Evolutionary conservation across 2,113 vertebrate genomes (phyloP).

Genomic region (Crotophaga sulcirostris): DNA sequence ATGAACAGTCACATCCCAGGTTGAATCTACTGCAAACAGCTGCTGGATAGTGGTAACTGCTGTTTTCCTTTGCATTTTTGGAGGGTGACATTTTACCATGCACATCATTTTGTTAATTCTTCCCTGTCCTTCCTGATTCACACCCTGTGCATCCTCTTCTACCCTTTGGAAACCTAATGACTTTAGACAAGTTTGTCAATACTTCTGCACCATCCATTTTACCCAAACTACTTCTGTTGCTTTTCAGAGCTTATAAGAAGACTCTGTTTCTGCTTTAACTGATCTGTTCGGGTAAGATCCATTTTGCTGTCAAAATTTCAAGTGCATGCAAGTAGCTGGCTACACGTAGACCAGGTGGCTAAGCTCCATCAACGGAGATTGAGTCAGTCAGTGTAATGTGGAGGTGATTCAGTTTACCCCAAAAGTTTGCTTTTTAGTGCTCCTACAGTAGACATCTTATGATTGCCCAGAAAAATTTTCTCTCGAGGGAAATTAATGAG

Average conservation of each 20-base stretch:
- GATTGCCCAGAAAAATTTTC: neutral
- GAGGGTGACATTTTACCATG: neutral
- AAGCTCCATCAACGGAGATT: neutral
- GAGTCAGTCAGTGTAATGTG: neutral
- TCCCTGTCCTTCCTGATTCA: neutral
- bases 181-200: neutral
- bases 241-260: neutral
- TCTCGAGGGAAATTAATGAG: neutral
- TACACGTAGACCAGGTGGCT: neutral
- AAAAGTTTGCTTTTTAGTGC: neutral
- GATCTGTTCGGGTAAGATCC: neutral
- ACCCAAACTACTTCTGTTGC: neutral
- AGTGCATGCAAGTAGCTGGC: neutral
- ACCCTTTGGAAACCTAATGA: neutral
- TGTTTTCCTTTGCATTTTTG: neutral
- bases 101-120: neutral
- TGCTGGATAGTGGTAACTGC: neutral
- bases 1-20: too few relatives aligned
- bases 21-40: neutral
- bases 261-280: neutral
- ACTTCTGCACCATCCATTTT: neutral
- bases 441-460: neutral
- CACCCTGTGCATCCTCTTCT: neutral
- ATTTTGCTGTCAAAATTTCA: neutral
- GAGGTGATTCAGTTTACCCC: neutral